Conservation (phyloP, 2,888 invertebrate species). For the Pandemis cinnamomeana region DNA sequence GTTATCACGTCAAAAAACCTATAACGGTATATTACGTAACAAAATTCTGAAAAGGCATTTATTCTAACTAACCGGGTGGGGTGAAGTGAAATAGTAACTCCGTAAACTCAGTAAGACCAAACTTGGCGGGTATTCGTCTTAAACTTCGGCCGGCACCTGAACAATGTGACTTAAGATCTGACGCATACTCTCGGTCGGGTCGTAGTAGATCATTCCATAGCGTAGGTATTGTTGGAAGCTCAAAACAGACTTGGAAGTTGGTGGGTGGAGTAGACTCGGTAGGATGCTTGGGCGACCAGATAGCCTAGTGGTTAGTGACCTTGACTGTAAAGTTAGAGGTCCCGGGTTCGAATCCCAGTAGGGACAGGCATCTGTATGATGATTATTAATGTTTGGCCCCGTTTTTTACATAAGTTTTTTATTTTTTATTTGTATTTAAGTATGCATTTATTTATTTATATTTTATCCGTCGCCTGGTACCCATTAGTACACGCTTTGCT, state of each 20-base stretch:
- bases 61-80: slow-evolving; percentile 47
- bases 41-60: slow-evolving; percentile 48
- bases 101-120: slow-evolving; percentile 40
- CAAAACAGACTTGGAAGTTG: background rate
- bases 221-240: background rate
- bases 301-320: too few relatives aligned
- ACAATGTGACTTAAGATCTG: slow-evolving; percentile 40
- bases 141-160: slow-evolving; percentile 43
- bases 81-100: slow-evolving; percentile 43
- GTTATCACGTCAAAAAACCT: too few relatives aligned
- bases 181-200: slow-evolving; percentile 33
- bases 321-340: too few relatives aligned
- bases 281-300: background rate
- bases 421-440: too few relatives aligned
- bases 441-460: too few relatives aligned
- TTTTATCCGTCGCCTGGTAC: too few relatives aligned
- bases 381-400: too few relatives aligned
- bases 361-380: too few relatives aligned
- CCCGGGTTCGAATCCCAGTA: too few relatives aligned
- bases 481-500: too few relatives aligned
- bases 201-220: slow-evolving; percentile 29
- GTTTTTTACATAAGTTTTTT: too few relatives aligned
- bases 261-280: background rate
- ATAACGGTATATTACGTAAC: slow-evolving; percentile 28
- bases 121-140: slow-evolving; percentile 45